Conservation (phyloP, 2,797 vertebrate species). For the Ctenosaura bakeri region DNA sequence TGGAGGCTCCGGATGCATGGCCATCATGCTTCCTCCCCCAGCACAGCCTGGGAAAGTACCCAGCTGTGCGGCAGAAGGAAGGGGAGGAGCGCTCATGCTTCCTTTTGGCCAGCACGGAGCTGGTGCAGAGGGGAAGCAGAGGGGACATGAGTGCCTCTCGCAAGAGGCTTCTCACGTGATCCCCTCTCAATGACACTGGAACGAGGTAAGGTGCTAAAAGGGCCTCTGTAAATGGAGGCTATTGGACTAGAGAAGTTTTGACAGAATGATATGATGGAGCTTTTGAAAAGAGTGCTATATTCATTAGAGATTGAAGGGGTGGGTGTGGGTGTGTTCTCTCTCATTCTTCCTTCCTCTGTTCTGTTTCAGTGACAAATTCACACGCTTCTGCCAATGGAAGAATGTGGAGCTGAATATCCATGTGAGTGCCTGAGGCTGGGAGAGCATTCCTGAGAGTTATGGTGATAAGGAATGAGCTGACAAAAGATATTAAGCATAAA, state of each 20-base stretch:
- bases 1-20: no score
- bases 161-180: no score
- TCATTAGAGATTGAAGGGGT: neutral
- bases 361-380: conserved; percentile 82
- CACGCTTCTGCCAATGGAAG: conserved; percentile 85
- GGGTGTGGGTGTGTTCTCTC: neutral
- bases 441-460: conserved; percentile 9
- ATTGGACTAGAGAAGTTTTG: neutral
- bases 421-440: conserved; percentile 70
- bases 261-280: neutral
- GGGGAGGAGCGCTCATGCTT: no score
- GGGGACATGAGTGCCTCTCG: no score
- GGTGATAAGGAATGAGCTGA: conserved; percentile 10
- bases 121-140: no score
- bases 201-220: no score
- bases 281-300: neutral
- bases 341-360: conserved; percentile 36
- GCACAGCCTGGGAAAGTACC: no score
- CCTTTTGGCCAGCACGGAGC: no score
- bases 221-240: neutral
- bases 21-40: no score
- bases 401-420: conserved; percentile 86
- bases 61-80: no score
- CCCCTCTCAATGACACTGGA: no score
- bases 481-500: conserved; percentile 18